Conservation (phyloP, 1,140 invertebrate species). For the Saccostrea echinata region DNA sequence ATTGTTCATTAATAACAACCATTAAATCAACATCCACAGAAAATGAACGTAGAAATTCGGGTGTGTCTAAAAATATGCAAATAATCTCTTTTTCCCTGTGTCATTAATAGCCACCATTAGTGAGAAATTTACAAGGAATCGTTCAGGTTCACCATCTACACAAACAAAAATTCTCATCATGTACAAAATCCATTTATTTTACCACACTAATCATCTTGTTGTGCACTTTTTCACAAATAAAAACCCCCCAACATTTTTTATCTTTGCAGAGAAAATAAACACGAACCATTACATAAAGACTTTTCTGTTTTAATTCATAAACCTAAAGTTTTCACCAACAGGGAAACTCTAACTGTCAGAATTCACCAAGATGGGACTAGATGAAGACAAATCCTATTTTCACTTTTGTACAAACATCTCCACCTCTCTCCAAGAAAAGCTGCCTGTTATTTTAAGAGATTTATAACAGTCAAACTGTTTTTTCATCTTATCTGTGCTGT, state of each 20-base stretch:
- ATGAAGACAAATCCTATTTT: slow-evolving; percentile 14
- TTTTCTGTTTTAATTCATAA: slow-evolving; percentile 21
- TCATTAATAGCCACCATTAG: too few species aligned
- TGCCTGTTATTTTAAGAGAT: slow-evolving; percentile 35
- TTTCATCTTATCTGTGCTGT: slow-evolving; percentile 28
- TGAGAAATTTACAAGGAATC: too few species aligned
- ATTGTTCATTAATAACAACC: too few species aligned
- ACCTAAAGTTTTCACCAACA: slow-evolving; percentile 23
- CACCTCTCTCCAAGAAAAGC: slow-evolving; percentile 13
- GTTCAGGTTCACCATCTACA: not conserved
- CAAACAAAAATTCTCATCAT: not conserved
- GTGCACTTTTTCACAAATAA: not conserved
- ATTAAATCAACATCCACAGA: too few species aligned
- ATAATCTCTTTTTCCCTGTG: not conserved
- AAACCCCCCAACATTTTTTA: not conserved
- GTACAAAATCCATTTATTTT: slow-evolving; percentile 9
- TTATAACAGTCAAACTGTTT: slow-evolving; percentile 37
- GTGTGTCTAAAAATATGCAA: not conserved
- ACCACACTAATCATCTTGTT: slow-evolving; percentile 28
- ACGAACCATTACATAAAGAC: not conserved
- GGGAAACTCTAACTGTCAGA: slow-evolving; percentile 28
- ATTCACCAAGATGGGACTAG: not conserved
- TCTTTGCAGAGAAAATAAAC: not conserved
- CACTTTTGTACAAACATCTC: slow-evolving; percentile 7
- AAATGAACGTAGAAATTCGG: not conserved